Conservation (phyloP, 2,888 invertebrate genomes). For the Anarsia innoxiella region DNA sequence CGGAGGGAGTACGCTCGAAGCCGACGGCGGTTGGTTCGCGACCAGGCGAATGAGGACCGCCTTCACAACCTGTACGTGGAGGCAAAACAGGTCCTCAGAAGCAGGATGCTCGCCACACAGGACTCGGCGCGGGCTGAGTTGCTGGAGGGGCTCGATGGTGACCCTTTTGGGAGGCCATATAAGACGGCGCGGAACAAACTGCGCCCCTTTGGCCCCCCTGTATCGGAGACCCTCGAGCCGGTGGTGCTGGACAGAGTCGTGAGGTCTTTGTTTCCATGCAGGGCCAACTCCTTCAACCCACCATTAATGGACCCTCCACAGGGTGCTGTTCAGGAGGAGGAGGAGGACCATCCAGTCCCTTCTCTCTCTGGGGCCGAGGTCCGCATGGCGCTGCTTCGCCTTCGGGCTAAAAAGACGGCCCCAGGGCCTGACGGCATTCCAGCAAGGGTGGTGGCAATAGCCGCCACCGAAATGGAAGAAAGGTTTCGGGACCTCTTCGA, state of each 20-base stretch:
- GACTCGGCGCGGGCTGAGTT: conserved; percentile 11
- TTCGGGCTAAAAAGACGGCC: not conserved
- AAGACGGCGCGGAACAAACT: conserved; percentile 14
- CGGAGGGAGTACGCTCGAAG: not conserved
- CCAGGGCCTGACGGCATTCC: not conserved
- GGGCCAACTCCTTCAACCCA: not conserved
- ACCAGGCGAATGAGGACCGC: not conserved
- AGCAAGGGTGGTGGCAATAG: not conserved
- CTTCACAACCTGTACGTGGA: not conserved
- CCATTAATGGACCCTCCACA: not conserved
- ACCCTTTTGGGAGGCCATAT: conserved; percentile 16
- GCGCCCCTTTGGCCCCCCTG: conserved; percentile 7
- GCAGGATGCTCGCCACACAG: not conserved
- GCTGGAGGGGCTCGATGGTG: conserved; percentile 7
- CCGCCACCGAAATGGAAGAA: not conserved
- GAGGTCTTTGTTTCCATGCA: conserved; percentile 5
- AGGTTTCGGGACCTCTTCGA: not conserved
- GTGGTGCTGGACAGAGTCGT: not conserved
- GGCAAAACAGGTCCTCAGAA: not conserved
- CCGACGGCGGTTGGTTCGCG: not conserved
- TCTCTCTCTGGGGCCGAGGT: not conserved
- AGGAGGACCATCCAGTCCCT: not conserved
- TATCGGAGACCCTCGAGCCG: conserved; percentile 9
- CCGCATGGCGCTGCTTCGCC: not conserved
- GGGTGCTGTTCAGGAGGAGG: not conserved